phyloP scores from a whole-genome alignment of 2,113 vertebrate genomes.

The Nanorana parkeri region DNA sequence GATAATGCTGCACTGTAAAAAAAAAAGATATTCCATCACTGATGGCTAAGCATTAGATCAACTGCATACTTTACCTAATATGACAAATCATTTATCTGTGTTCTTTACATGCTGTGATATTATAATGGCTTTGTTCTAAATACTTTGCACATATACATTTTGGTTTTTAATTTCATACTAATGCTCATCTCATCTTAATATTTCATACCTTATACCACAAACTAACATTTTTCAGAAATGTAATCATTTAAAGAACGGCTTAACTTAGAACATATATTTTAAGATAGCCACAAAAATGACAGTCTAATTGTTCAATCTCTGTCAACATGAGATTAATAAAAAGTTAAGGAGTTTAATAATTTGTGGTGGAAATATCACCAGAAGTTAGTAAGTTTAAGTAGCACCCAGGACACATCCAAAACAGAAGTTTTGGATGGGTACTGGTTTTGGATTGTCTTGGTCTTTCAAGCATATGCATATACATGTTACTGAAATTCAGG shows the following conservation, averaged over 20 bases:
- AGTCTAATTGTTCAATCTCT: too few relatives aligned
- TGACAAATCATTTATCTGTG: background rate
- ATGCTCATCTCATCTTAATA: background rate
- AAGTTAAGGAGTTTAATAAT: too few relatives aligned
- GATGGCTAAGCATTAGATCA: background rate
- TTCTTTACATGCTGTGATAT: constrained; percentile 1
- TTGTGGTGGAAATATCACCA: too few relatives aligned
- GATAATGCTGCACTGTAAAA: constrained; percentile 13
- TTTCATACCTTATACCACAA: background rate
- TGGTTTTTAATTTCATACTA: background rate
- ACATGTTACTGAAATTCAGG: too few relatives aligned
- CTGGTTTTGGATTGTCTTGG: too few relatives aligned
- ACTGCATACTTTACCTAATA: background rate
- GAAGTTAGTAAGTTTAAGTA: too few relatives aligned
- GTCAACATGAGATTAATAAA: too few relatives aligned
- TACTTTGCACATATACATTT: background rate
- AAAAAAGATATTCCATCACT: background rate
- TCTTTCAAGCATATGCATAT: too few relatives aligned
- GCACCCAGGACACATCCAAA: too few relatives aligned
- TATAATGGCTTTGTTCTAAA: background rate
- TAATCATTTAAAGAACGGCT: background rate
- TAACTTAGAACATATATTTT: too few relatives aligned
- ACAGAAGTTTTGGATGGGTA: too few relatives aligned
- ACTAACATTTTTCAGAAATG: background rate
- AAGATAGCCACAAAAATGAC: too few relatives aligned